Evolutionary conservation across 2,888 invertebrate species (phyloP).

Genomic region (Falcaria lacertinaria): DNA sequence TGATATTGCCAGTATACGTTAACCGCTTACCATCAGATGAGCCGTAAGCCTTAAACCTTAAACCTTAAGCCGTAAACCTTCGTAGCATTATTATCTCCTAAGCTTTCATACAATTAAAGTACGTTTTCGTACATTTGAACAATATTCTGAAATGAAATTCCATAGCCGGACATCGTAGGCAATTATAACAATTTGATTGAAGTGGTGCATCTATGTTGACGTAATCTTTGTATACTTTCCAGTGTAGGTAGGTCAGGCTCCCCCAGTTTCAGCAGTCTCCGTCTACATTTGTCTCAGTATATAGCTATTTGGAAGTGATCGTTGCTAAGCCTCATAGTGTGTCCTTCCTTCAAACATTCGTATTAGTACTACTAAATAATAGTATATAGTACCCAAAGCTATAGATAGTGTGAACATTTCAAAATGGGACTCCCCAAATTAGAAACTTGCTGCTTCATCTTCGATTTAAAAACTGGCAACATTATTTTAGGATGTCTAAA

Average conservation of each 20-base stretch:
- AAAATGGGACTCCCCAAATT: constrained; percentile 48
- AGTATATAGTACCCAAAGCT: too few relatives aligned
- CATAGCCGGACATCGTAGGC: too few relatives aligned
- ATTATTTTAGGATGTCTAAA: constrained; percentile 53
- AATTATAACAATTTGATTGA: neutral
- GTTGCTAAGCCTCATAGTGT: neutral
- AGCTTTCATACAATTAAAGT: too few relatives aligned
- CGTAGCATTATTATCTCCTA: too few relatives aligned
- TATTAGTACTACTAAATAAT: too few relatives aligned
- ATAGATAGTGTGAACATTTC: constrained; percentile 12
- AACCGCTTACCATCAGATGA: too few relatives aligned
- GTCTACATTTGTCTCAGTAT: neutral
- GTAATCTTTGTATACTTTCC: neutral
- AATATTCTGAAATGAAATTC: too few relatives aligned
- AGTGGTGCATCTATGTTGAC: neutral
- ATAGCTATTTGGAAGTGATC: neutral
- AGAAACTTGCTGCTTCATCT: constrained; percentile 42
- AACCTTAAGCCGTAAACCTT: too few relatives aligned
- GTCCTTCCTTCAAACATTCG: too few relatives aligned
- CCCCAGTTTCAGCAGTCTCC: neutral
- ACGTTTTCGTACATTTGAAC: too few relatives aligned
- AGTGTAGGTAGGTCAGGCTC: neutral
- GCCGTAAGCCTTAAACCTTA: too few relatives aligned
- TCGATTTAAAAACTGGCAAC: constrained; percentile 58
- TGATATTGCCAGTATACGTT: too few relatives aligned